Evolutionary conservation across 1,140 invertebrate species (phyloP), one percentile per base, ranked within the genome.

Genomic region (Heliothis virescens): DNA sequence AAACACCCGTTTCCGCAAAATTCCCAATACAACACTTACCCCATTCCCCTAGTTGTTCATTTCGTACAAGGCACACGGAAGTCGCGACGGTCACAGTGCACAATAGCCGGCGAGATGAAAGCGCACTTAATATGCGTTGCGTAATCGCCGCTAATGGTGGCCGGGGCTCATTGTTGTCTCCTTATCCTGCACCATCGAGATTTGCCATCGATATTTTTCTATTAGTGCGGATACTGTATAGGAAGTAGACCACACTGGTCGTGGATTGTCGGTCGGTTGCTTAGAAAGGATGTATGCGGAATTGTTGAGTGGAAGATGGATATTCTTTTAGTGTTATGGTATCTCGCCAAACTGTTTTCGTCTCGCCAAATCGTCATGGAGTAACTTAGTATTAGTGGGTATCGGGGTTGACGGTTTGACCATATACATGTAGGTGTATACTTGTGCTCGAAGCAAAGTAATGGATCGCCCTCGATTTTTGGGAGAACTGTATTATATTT

Each of bases 91-190:
- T 76, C 74, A 76, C 67, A 74, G 62, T 67, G 76, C 85, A 93
- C 91, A 93, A 93, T 92, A 79, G 91, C 63, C 91, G 91, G 91
- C 81, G 67, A 93, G 91, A 93, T 93, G 88, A 93, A 93, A 93
- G 90, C 85, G 80, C 86, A 78, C 83, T 91, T 90, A 91, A 89
- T 93, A 92, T 90, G 88, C 90, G 89, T 91, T 86, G 90, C 90
- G 90, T 91, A 89, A 91, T 86, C 50, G 81, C 83, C 81, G 76
- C 88, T 91, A 92, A 92, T 91, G 86, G 88, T 82, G 81, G 78
- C 81, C 82, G 53, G 11, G 47, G 65, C 77, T 79, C 79, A 83
- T 82, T 69, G 63, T 78, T 65, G 52, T 78, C 52, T 69, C 10
- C 16, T 76, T 60, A 73, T 73, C 71, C 52, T 15, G 47, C 60